Base-by-base conservation (phyloP, 2,797 vertebrate species). In the Danio aesculapii region DNA sequence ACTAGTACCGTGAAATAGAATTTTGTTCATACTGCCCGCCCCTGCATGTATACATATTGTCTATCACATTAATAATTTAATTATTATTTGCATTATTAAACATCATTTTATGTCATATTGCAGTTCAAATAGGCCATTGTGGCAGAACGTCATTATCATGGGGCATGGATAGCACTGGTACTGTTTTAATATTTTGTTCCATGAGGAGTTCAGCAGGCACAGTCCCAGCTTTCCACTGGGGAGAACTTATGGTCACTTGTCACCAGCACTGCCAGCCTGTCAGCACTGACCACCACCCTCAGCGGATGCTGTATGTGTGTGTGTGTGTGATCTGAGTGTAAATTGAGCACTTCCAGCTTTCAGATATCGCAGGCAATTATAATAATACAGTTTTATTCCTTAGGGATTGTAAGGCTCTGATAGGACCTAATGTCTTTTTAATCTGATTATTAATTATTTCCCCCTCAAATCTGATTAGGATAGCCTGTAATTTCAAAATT, bases 171-270 rank as follows among this genome's bases (percentile, higher is more conserved):
- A 59, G 46, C 19, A 47, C 47, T 49, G 6, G 44, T 47, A 30
- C 52, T 46, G 50, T 52, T 17, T 57, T 63, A 67, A 75, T 72
- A 52, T 59, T 67, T 75, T 57, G 64, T 77, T 82, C 79, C 11
- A 62, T 52, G 62, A 79, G 53, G n/a, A 30, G 13, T 75, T 19
- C 69, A 84, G 47, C 43, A 79, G 67, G 61, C 68, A 55, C 12
- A 66, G 16, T 44, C 44, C 68, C 73, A 77, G 73, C 21, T 77
- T 84, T 77, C 77, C 77, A 74, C 73, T 77, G 19, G 71, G 66
- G 66, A 74, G 61, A 77, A 70, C 62, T 77, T 74, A 82, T 82
- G 59, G 17, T 63, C 14, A 74, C 59, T 69, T 78, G 30, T 53
- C 68, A 49, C 62, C 58, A 66, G 57, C 12, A 6, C 76, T 43